Evolutionary conservation across 2,888 invertebrate species (phyloP).

Genomic region (Geophilus truncorum): DNA sequence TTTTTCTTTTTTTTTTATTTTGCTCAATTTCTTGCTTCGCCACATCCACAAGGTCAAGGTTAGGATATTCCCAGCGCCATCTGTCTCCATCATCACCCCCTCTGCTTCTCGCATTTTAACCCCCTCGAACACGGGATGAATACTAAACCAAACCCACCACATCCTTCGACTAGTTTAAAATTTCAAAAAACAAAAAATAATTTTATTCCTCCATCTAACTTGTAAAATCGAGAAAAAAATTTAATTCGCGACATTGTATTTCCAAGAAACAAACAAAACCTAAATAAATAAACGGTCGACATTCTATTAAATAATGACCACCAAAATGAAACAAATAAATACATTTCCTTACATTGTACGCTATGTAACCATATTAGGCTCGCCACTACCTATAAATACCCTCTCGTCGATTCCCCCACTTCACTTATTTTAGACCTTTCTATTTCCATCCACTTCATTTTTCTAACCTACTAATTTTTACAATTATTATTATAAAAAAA

Average conservation of each 20-base stretch:
- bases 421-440: not conserved
- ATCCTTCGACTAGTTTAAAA: not conserved
- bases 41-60: slow-evolving; percentile 17
- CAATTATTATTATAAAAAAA: not conserved
- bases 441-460: not conserved
- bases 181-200: not conserved
- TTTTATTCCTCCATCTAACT: too few relatives aligned
- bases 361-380: not conserved
- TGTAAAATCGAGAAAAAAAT: too few relatives aligned
- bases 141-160: slow-evolving; percentile 2
- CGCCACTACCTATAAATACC: not conserved
- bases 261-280: too few relatives aligned
- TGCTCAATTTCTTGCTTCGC: not conserved
- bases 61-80: slow-evolving; percentile 22
- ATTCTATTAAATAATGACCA: too few relatives aligned
- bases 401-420: not conserved
- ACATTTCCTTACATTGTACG: too few relatives aligned
- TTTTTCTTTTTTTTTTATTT: not conserved
- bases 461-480: not conserved
- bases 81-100: slow-evolving; percentile 13
- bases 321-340: too few relatives aligned
- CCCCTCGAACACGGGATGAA: slow-evolving; percentile 1
- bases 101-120: slow-evolving; percentile 2
- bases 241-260: too few relatives aligned
- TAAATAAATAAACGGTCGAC: too few relatives aligned